Evolutionary conservation across 2,888 invertebrate species (phyloP), one percentile per base, ranked within the genome.

Genomic region (Dusona sp.): DNA sequence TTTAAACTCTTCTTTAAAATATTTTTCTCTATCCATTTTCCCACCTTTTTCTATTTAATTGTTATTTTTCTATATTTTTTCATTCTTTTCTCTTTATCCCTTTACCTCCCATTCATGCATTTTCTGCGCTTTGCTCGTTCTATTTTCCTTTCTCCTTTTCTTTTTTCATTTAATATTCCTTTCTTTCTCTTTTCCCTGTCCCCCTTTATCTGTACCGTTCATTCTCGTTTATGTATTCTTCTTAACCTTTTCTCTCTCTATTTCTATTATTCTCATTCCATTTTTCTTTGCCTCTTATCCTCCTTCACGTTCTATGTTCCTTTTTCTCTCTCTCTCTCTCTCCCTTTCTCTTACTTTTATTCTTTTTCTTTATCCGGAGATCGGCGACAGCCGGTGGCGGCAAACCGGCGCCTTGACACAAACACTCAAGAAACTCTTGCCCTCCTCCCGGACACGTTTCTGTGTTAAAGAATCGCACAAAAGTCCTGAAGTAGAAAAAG

Each of bases 341-440:
- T 33, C 29, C 2, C 2, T 3, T 8, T 51, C 67, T 72, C 11
- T 78, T 57, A 73, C 25, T 74, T 64, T 48, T 38, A 29, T 19
- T 16, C 25, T 68, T 19, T 33, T 25, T 57, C 25, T 25, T 42
- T 70, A 29, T 70, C 68, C 13, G 57, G 67, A 73, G 68, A 75
- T 86, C 79, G 77, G 80, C 83, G 68, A 86, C 83, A 86, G 78
- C 86, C 73, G 86, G 83, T 86, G 86, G 73, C 79, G 65, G 79
- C 64, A 67, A 79, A 83, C 77, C 83, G 83, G 83, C 79, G 77
- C 83, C 85, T 85, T 75, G 75, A 85, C 81, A 67, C 81, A 73
- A 70, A 82, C 78, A 51, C 78, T 64, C 45, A 36, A 64, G 29
- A 70, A 36, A 64, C 33, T 36, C 61, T n/a, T 54, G n/a, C 29